Percentiles rank a stretch among this genome's conserved stretches.
These are phyloP conservation scores for Chaetorhynchus papuensis DNA, from an alignment of 2,113 vertebrate genomes.

Conservation along the genomic window DNA sequence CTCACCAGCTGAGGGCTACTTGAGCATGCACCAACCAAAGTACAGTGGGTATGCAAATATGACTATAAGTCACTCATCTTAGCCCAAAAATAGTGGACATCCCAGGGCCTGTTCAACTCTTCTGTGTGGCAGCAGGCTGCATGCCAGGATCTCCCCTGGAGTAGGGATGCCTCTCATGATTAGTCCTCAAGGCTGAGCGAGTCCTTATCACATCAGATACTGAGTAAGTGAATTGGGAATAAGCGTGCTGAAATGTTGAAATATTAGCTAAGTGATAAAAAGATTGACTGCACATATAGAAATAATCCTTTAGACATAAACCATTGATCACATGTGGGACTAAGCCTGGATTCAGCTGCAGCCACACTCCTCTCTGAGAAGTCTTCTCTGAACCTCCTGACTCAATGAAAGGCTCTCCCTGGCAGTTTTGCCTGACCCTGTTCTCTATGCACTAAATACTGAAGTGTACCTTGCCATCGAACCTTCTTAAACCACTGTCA, in stretches of 20 bases:
- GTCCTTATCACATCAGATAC: neutral
- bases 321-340: neutral
- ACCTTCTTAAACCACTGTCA: neutral
- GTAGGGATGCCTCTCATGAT: neutral
- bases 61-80: neutral
- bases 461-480: neutral
- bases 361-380: neutral
- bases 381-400: neutral
- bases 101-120: neutral
- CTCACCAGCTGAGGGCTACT: neutral
- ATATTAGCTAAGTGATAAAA: neutral
- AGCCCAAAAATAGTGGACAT: neutral
- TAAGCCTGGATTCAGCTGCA: neutral
- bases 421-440: neutral
- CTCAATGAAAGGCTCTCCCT: neutral
- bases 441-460: neutral
- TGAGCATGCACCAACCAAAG: neutral
- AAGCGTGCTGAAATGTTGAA: rapidly evolving
- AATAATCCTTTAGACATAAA: neutral
- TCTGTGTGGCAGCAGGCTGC: neutral
- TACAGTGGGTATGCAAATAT: neutral
- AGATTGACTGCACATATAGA: neutral
- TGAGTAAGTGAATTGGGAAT: neutral
- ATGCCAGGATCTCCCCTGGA: neutral
- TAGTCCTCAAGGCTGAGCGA: neutral